Conservation (phyloP, 2,888 invertebrate species). For the Lepidocyrtoides sp. region DNA sequence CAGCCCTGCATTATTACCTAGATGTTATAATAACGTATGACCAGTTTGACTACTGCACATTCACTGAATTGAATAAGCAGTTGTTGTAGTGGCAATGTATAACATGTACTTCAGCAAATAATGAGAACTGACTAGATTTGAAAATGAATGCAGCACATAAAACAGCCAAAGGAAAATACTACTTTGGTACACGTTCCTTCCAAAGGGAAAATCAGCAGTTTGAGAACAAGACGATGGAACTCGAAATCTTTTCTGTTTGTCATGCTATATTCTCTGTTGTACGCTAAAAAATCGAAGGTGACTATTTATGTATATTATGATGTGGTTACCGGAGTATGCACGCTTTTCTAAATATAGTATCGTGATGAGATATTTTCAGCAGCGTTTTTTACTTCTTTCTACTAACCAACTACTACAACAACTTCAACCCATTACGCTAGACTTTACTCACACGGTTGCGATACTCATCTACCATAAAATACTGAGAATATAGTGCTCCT, state of each 20-base stretch:
- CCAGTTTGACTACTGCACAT: background rate
- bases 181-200: background rate
- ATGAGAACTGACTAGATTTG: background rate
- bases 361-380: conserved; percentile 72
- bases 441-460: no score
- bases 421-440: background rate
- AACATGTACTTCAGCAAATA: background rate
- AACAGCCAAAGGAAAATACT: background rate
- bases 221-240: conserved; percentile 6
- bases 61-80: background rate
- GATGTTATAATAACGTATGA: no score
- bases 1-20: background rate
- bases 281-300: conserved; percentile 22
- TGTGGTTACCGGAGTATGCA: conserved; percentile 36
- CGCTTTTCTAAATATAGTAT: conserved; percentile 76
- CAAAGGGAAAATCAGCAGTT: background rate
- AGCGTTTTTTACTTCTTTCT: conserved; percentile 45
- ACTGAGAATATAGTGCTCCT: background rate
- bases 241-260: conserved; percentile 7
- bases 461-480: background rate
- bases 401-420: background rate
- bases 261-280: background rate
- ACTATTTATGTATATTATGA: conserved; percentile 24
- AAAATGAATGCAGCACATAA: background rate
- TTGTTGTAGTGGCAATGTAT: no score